Evolutionary conservation across 2,113 vertebrate species (phyloP), one percentile per base, ranked within the genome.

Genomic region (Aptenodytes patagonicus): DNA sequence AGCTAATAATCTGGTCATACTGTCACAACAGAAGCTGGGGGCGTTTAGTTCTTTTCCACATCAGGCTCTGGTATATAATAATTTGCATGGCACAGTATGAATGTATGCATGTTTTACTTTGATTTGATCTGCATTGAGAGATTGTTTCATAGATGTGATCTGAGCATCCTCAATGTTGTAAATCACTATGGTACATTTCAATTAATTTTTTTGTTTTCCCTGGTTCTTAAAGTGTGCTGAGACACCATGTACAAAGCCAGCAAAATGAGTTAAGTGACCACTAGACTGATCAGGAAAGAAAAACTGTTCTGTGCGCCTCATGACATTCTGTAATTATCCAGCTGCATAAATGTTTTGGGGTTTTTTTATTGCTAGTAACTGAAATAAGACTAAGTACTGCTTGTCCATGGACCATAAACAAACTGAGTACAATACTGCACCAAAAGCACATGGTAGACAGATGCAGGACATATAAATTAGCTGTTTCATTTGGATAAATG

Each of bases 211-310:
- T 79, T 90, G 29, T 69, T 93, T 87, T 72, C 28, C 10, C 7
- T 55, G 28, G 16, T 68, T 88, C 66, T 89, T 89, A 65, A 83
- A 90, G 64, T 32, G 51, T 46, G 42, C n/a, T 73, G 81, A 93
- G 40, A 93, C 54, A 83, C 26, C 19, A n/a, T 2, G 18, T 47
- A 93, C 29, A 90, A 95, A 92, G 31, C 21, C 75, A 89, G 70
- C 9, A 87, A 94, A 83, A 91, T 2, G 2, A 86, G 60, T 71
- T 71, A 91, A 87, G 68, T 70, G 42, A 75, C 44, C n/a, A 85
- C 60, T 57, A 94, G 55, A 95, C 86, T 82, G 87, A 94, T 70
- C 28, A 78, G 25, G 54, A 94, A 90, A 72, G 17, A 89, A 92
- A 95, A 92, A 95, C 69, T 72, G 51, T 66, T 80, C 57, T 77